Evolutionary conservation across 2,888 invertebrate genomes (phyloP), one percentile per base, ranked within the genome.

Genomic region (Prionchulus punctatus): DNA sequence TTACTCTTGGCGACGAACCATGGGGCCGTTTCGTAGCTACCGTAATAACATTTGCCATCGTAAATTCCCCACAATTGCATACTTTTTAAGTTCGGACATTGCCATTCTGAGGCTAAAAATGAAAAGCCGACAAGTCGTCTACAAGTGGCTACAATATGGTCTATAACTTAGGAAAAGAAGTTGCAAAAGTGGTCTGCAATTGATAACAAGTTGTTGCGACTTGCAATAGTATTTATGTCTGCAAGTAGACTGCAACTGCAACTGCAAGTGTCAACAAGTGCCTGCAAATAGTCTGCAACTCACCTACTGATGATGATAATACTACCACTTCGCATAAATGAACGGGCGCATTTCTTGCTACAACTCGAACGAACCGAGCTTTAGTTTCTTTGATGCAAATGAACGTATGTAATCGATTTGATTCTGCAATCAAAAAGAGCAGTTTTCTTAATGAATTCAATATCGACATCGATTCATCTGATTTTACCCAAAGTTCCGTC

Each of bases 281-380:
- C 7, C 7, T 36, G 31, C 28, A 51, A 7, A 21, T 7, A 27
- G 7, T 2, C 26, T 25, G 7, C n/a, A 23, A 31, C 30, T 47
- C 23, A 58, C 58, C 53, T 3, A 53, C 49, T 23, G 21, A 12
- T 21, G n/a, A 25, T 15, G 58, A 58, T 1, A 58, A 47, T 1
- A 58, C 58, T 18, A 52, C 23, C 2, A 58, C 55, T 56, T 58
- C 55, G 53, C 58, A 58, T 3, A 58, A 28, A 7, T 36, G 27
- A 25, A 56, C 3, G 1, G 45, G 43, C n/a, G 21, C 30, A 15
- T 2, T 30, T n/a, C 23, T 4, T 12, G 15, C 21, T 26, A 49
- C 23, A 28, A 58, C 36, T 18, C 31, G 54, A 12, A 58, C 56
- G 23, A 21, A 53, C 2, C 58, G 51, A 23, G 52, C 58, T 3